Evolutionary conservation across 2,888 invertebrate species (phyloP).

Genomic region (Deilephila elpenor): DNA sequence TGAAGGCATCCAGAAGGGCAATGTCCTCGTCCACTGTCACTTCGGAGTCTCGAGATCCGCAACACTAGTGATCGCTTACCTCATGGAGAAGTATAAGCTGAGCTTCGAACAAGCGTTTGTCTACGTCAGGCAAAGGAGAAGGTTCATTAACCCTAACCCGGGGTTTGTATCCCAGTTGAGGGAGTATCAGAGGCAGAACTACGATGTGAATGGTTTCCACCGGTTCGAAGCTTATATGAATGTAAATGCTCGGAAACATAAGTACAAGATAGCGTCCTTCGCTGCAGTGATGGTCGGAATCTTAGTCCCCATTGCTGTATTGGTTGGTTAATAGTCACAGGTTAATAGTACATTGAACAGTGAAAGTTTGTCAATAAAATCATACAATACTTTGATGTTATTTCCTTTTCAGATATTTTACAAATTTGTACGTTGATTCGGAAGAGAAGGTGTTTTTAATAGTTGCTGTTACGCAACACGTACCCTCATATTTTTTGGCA

Average conservation of each 20-base stretch:
- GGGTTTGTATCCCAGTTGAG: slow-evolving; percentile 97
- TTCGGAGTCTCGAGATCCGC: slow-evolving; percentile 97
- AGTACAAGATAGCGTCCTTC: slow-evolving; percentile 71
- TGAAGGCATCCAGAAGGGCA: slow-evolving; percentile 86
- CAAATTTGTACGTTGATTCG: not conserved
- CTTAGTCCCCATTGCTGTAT: slow-evolving; percentile 67
- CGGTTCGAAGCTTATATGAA: slow-evolving; percentile 72
- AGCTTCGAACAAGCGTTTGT: slow-evolving; percentile 94
- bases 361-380: slow-evolving; percentile 10
- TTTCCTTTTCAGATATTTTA: not conserved
- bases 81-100: slow-evolving; percentile 94
- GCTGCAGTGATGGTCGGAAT: slow-evolving; percentile 70
- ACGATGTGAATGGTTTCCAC: slow-evolving; percentile 67
- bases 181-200: slow-evolving; percentile 82
- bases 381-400: not conserved
- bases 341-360: slow-evolving; percentile 46
- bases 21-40: slow-evolving; percentile 96
- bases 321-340: slow-evolving; percentile 60
- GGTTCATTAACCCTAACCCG: slow-evolving; percentile 97
- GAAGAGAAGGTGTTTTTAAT: not conserved
- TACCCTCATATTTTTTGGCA: not conserved
- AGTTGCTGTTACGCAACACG: not conserved
- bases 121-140: slow-evolving; percentile 92
- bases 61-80: slow-evolving; percentile 96
- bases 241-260: slow-evolving; percentile 71